Base-by-base conservation (phyloP, 2,888 invertebrate species). In the Sinelater perroti region DNA sequence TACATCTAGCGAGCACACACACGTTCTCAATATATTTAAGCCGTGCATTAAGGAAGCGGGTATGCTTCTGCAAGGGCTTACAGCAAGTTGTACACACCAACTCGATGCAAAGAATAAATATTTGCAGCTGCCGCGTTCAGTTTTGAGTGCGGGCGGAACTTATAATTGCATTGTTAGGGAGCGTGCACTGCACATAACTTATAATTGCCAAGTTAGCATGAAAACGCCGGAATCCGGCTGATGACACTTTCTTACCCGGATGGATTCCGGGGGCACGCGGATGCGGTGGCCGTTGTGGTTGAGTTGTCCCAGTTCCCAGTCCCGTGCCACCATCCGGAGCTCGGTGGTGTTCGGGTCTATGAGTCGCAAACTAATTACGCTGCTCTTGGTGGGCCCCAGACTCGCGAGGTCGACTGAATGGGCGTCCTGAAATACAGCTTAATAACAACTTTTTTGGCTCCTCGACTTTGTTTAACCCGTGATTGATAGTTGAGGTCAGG, bases 321-420 rank as follows among this genome's bases (percentile, higher is more conserved):
- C 83, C 10, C 79, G 76, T 44, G 83, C 76, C 60, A 82, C 81
- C 24, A 80, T 78, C 31, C 74, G 75, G 6, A 84, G 80, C 65
- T 81, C 79, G 3, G 80, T 77, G 60, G 81, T 81, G 0, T 81
- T 79, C 30, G 82, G 79, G 67, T 85, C 83, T 0, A 90, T 79
- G 58, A 91, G 72, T 65, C 87, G 82, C 64, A 90, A 79, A 0
- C 87, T 86, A 0, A 89, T 87, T 1, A 91, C 86, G 68, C 89
- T 90, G 0, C 87, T 85, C 60, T 83, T 82, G 0, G 85, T 81
- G 50, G 82, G 81, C 38, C 81, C 79, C 54, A 86, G 83, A 35
- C 82, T 80, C 42, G 79, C 77, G 45, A 87, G 76, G 62, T 88
- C 82, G 6, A 89, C 67, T 1, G 85, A 86, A 64, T 88, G 85